A percentile compares a stretch with the other conserved stretches of the same genome.
These are phyloP conservation scores for Sebastes itinus DNA, from an alignment of 2,797 vertebrate species.

Conservation along the genomic window DNA sequence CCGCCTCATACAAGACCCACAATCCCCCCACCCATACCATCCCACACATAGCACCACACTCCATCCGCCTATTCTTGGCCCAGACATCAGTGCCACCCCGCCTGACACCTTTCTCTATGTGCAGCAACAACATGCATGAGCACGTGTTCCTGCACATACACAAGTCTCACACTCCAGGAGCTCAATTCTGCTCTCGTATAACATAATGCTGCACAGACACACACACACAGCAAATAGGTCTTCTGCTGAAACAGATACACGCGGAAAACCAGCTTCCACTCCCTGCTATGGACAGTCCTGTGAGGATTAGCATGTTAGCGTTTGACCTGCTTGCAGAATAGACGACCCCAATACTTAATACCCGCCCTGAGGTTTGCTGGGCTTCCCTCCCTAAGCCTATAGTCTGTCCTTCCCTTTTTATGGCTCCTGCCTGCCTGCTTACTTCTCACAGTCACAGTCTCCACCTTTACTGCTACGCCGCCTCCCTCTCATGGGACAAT, in stretches of 20 bases:
- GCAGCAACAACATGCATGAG: constrained; percentile 22
- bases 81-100: constrained; percentile 37
- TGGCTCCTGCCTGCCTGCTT: constrained; percentile 69
- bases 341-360: constrained; percentile 72
- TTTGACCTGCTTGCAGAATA: constrained; percentile 72
- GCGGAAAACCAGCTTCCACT: constrained; percentile 34
- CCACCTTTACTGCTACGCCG: constrained; percentile 66
- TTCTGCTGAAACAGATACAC: constrained; percentile 23
- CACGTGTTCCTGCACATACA: constrained; percentile 29
- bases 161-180: constrained; percentile 14
- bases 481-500: constrained; percentile 72
- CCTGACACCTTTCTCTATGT: constrained; percentile 47
- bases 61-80: constrained; percentile 67
- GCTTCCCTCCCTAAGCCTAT: constrained; percentile 64
- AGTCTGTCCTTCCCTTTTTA: constrained; percentile 73
- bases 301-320: constrained; percentile 72
- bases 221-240: constrained; percentile 31
- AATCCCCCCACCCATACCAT: constrained; percentile 40
- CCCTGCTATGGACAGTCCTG: constrained; percentile 26
- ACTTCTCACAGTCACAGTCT: constrained; percentile 69
- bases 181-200: constrained; percentile 27
- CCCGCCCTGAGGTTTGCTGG: constrained; percentile 64
- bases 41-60: constrained; percentile 57
- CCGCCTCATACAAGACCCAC: constrained; percentile 52
- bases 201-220: constrained; percentile 17